Conservation (phyloP, 2,113 vertebrate species). For the Neogobius melanostomus region DNA sequence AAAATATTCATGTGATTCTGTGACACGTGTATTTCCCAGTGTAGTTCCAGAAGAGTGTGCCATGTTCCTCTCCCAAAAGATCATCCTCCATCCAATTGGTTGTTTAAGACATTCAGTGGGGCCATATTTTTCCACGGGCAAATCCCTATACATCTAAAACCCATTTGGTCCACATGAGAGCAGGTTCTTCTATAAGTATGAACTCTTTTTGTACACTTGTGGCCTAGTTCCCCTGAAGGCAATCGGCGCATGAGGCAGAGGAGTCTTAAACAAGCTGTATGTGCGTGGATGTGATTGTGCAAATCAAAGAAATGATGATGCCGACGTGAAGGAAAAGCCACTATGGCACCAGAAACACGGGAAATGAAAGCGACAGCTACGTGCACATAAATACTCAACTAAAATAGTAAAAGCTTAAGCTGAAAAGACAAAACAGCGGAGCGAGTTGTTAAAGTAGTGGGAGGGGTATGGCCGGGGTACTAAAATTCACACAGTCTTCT, state of each 20-base stretch:
- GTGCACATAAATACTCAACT: constrained; percentile 54
- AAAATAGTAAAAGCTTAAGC: constrained; percentile 53
- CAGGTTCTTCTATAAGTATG: constrained; percentile 39
- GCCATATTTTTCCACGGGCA: neutral
- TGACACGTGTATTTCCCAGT: constrained; percentile 13
- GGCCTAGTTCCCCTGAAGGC: constrained; percentile 24
- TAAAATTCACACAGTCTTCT: constrained; percentile 29
- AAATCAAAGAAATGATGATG: constrained; percentile 14
- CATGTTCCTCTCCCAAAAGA: constrained; percentile 21
- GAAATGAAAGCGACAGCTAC: constrained; percentile 36
- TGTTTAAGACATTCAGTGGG: constrained; percentile 9
- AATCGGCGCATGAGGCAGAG: constrained; percentile 34
- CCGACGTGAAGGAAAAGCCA: constrained; percentile 27
- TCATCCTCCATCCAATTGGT: constrained; percentile 7
- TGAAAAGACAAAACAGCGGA: constrained; percentile 25
- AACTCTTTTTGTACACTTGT: constrained; percentile 13
- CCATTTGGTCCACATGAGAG: constrained; percentile 64
- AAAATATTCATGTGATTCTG: too few species aligned
- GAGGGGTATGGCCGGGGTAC: constrained; percentile 39
- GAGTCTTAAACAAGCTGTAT: constrained; percentile 28
- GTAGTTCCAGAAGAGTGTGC: constrained; percentile 18
- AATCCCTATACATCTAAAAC: constrained; percentile 34
- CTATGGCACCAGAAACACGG: constrained; percentile 63
- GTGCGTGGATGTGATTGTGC: constrained; percentile 26
- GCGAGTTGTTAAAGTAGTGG: neutral